Base-by-base conservation (phyloP, 1,140 invertebrate species). In the Macrobrachium nipponense region DNA sequence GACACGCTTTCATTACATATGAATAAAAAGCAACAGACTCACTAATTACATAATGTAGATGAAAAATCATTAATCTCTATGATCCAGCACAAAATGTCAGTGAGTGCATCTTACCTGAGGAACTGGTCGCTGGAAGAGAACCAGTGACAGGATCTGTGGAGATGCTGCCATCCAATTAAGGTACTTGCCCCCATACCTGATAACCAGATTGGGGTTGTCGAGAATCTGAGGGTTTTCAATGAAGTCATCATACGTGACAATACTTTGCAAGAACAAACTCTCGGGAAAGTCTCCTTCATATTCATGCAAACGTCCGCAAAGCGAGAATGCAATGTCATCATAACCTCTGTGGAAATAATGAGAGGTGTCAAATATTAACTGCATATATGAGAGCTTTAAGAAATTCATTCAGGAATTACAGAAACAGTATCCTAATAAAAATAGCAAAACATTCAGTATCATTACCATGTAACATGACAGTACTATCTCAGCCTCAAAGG, bases 91-190 rank as follows among this genome's bases (percentile, higher is more conserved):
- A 23, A 51, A 43, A 5, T 0, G 7, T 44, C n/a, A 73, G 27
- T 6, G 23, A 7, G 23, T 20, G 14, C 23, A 72, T 72, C 81
- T 60, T 64, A 89, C 90, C 92, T 91, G 81, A 90, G 96, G 95
- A 88, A 99, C 92, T 82, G 95, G 94, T 89, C 96, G 94, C 90
- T 97, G 94, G 92, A 95, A 99, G 83, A 95, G 94, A 36, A 96
- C 93, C 62, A 96, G 92, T 76, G 95, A 96, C 89, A 98, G 93
- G 85, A 99, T 93, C 89, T 98, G 95, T 17, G 97, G 96, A 86
- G 95, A 95, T 85, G 97, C 97, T 66, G 95, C 94, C 80, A 94
- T 91, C 97, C 97, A 98, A 90, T 95, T 96, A 92, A 97, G 96
- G 91, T 94, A 96, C 92, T 97, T 96, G 85, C 95, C 95, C 90